Conservation (phyloP, 2,113 vertebrate species). For the Etheostoma spectabile region DNA sequence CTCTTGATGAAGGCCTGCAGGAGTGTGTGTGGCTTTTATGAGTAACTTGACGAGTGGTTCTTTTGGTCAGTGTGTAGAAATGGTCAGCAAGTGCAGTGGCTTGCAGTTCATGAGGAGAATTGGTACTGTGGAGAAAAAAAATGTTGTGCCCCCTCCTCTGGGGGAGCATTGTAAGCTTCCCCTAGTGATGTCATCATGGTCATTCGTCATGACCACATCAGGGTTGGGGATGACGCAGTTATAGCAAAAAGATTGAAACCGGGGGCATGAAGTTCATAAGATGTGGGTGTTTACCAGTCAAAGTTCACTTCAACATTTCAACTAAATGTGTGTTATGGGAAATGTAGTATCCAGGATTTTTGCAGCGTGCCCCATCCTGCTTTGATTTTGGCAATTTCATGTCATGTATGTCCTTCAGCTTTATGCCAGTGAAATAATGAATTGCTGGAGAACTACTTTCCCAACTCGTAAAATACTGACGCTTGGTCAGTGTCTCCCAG, state of each 20-base stretch:
- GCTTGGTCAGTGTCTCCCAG: too few species aligned
- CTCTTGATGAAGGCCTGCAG: conserved; percentile 9
- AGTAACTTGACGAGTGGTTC: background rate
- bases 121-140: background rate
- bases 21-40: conserved; percentile 1
- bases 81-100: background rate
- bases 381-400: background rate
- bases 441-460: too few species aligned
- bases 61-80: conserved; percentile 20
- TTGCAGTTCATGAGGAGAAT: background rate
- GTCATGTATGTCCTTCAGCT: background rate
- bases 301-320: too few species aligned
- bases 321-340: background rate
- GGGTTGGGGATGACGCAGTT: background rate
- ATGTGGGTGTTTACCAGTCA: background rate
- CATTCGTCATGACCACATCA: background rate
- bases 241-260: background rate
- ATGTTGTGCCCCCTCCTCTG: background rate
- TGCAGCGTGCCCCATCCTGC: background rate
- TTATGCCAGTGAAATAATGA: background rate
- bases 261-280: background rate
- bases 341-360: background rate
- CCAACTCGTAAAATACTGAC: too few species aligned
- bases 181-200: background rate
- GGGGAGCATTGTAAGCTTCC: background rate